phyloP scores from a whole-genome alignment of 92 coral and sea anemone species.

The Porites divaricata region DNA sequence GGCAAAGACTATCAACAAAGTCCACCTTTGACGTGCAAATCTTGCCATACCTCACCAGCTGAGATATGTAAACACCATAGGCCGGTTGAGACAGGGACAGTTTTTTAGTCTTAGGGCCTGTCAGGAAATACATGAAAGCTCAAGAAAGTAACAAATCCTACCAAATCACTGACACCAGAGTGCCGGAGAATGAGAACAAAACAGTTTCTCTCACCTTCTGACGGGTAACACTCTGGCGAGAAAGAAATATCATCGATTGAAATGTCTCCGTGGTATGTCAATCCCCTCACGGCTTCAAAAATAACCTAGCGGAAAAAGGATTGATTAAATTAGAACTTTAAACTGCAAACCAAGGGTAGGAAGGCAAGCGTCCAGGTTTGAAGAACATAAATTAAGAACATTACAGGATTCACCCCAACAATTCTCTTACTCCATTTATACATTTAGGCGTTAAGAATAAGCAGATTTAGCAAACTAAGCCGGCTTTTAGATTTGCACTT shows the following conservation, averaged over 20 bases:
- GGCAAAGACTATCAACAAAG: too few species aligned
- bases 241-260: constrained; percentile 75
- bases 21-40: too few species aligned
- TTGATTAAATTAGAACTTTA: not conserved
- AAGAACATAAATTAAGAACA: too few species aligned
- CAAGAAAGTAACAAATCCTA: not conserved
- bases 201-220: constrained; percentile 54
- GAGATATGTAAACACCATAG: too few species aligned
- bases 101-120: not conserved
- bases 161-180: not conserved
- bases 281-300: constrained; percentile 63
- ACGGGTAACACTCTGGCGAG: constrained; percentile 66
- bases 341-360: not conserved
- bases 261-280: constrained; percentile 47
- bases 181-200: not conserved
- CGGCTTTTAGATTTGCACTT: too few species aligned
- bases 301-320: constrained; percentile 37
- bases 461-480: too few species aligned
- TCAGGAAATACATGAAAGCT: not conserved
- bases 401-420: too few species aligned
- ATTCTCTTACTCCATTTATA: too few species aligned
- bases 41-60: too few species aligned
- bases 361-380: not conserved
- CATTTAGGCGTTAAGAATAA: too few species aligned
- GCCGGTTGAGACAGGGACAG: not conserved